Percentiles rank a stretch among this genome's conserved stretches.
These are phyloP conservation scores for Octodonta nipae DNA, from an alignment of 2,888 invertebrate species.

Conservation along the genomic window DNA sequence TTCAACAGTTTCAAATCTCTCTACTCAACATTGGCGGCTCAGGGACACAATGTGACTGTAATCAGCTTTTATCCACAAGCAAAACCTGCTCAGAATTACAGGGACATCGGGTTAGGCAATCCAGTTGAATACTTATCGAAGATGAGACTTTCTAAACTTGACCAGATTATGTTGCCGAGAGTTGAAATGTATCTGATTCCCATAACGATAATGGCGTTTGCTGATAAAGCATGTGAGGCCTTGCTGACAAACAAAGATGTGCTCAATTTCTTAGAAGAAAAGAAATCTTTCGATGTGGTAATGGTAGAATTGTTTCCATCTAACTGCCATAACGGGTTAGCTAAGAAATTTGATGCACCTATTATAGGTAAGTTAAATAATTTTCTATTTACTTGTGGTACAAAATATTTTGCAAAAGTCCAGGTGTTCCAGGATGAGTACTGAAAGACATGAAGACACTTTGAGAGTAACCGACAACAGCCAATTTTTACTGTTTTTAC, in stretches of 20 bases:
- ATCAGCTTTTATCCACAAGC: slow-evolving; percentile 49
- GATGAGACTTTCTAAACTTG: too few relatives aligned
- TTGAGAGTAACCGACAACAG: too few relatives aligned
- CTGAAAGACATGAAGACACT: too few relatives aligned
- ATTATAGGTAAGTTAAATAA: not conserved
- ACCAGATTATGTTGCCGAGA: too few relatives aligned
- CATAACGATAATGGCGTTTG: not conserved
- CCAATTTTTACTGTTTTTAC: too few relatives aligned
- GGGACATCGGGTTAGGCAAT: slow-evolving; percentile 36
- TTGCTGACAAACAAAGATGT: not conserved
- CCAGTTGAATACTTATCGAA: not conserved
- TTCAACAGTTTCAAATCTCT: slow-evolving; percentile 51
- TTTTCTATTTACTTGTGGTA: too few relatives aligned
- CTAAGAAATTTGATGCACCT: not conserved
- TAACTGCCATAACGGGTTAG: not conserved
- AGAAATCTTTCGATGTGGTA: not conserved
- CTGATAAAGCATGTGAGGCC: not conserved
- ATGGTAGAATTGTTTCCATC: not conserved
- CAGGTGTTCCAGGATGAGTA: too few relatives aligned
- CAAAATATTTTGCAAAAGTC: too few relatives aligned
- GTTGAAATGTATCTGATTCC: not conserved
- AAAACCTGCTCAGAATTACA: slow-evolving; percentile 41
- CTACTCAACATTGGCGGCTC: slow-evolving; percentile 43
- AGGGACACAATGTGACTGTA: slow-evolving; percentile 55
- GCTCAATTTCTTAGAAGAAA: not conserved